A percentile compares a stretch with the other conserved stretches of the same genome.
These are phyloP conservation scores for Drosophila sturtevanti DNA, from an alignment of 1,140 invertebrate species.

Conservation along the genomic window DNA sequence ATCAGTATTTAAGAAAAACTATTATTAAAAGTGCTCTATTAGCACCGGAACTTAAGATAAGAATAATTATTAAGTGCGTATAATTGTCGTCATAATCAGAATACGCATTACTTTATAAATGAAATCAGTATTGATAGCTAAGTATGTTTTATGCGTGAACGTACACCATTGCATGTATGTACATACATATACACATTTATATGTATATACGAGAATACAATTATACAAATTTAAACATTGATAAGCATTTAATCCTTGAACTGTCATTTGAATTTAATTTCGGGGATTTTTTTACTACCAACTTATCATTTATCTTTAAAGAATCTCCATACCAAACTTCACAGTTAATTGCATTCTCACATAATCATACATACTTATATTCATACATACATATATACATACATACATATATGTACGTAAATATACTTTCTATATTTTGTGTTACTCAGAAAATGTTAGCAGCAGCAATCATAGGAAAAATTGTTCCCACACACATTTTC, in stretches of 20 bases:
- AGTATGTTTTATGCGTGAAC: neutral
- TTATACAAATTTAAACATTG: neutral
- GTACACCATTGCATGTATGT: neutral
- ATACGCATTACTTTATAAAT: neutral
- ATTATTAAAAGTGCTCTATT: neutral
- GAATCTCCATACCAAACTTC: neutral
- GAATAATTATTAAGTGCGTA: neutral
- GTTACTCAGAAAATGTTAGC: neutral
- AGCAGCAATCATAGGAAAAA: neutral
- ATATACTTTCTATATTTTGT: neutral
- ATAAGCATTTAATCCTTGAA: slow-evolving; percentile 2
- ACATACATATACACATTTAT: neutral
- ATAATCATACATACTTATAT: neutral
- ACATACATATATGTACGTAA: too few species aligned
- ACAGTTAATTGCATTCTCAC: neutral
- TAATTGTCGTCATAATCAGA: neutral
- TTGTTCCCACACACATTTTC: slow-evolving; percentile 30
- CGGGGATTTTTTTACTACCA: neutral
- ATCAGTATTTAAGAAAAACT: neutral
- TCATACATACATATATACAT: neutral
- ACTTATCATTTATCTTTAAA: neutral
- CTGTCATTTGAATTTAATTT: neutral
- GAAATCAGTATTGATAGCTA: neutral
- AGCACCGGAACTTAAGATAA: slow-evolving; percentile 7
- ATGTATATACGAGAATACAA: too few species aligned